phyloP scores from a whole-genome alignment of 2,797 vertebrate species.

The Oryzias dopingdopingensis region DNA sequence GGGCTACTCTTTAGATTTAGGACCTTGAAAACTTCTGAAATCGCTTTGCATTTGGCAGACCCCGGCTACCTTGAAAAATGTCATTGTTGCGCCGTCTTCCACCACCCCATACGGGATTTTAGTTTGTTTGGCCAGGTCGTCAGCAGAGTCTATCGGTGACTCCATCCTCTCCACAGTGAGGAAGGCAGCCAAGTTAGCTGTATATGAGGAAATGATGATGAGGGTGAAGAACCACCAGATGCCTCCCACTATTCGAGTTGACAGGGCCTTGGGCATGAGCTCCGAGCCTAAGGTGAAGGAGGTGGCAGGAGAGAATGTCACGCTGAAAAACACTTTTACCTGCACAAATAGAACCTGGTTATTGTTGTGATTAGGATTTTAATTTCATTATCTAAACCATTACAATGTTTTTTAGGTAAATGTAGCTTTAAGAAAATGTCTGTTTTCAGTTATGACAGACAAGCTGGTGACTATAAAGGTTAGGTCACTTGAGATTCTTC shows the following conservation, averaged over 20 bases:
- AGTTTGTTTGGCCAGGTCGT: constrained; percentile 97
- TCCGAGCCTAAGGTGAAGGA: constrained; percentile 89
- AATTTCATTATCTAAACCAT: constrained; percentile 14
- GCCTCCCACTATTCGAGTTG: constrained; percentile 97
- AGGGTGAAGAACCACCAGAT: constrained; percentile 99
- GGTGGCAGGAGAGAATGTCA: constrained; percentile 49
- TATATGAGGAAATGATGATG: constrained; percentile 99
- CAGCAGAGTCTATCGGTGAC: constrained; percentile 96
- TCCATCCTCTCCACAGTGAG: constrained; percentile 99
- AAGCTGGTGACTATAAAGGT: constrained; percentile 16
- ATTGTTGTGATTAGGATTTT: constrained; percentile 21
- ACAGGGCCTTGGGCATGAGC: constrained; percentile 98
- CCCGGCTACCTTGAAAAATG: constrained; percentile 90
- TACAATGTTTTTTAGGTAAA: neutral
- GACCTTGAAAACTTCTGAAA: constrained; percentile 1
- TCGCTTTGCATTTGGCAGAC: neutral
- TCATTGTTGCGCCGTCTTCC: constrained; percentile 96
- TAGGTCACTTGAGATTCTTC: constrained; percentile 37
- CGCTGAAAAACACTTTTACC: constrained; percentile 28
- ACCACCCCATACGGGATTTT: constrained; percentile 97
- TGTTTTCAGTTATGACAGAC: constrained; percentile 26
- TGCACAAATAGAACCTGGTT: constrained; percentile 12
- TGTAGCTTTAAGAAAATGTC: too few species aligned
- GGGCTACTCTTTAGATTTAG: constrained; percentile 3
- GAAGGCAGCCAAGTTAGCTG: constrained; percentile 97